Conservation (phyloP, 2,797 vertebrate genomes). For the Sylvia borin region DNA sequence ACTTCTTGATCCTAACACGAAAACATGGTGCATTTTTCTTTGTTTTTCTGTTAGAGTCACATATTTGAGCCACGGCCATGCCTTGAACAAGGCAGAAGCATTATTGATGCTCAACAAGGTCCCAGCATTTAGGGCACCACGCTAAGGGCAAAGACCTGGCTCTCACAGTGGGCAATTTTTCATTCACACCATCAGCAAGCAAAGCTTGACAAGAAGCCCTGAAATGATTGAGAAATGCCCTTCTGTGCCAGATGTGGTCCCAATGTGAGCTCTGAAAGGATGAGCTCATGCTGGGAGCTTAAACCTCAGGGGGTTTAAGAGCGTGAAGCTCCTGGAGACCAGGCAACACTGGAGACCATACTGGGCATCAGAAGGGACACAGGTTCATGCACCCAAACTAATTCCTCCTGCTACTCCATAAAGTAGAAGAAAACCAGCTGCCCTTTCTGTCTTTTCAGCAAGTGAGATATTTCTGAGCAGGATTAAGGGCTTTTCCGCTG, state of each 20-base stretch:
- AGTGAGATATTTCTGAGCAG: background rate
- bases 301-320: background rate
- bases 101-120: background rate
- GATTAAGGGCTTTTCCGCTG: background rate
- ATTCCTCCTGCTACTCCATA: background rate
- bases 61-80: background rate
- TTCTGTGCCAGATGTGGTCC: background rate
- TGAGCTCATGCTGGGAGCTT: background rate
- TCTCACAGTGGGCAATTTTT: background rate
- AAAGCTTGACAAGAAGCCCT: background rate
- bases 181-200: fast-evolving
- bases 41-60: background rate
- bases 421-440: background rate
- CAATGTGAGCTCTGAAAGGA: background rate
- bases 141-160: background rate
- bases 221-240: background rate
- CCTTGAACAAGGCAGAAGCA: background rate
- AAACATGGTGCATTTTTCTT: background rate
- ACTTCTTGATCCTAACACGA: background rate
- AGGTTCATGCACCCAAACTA: background rate
- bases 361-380: background rate
- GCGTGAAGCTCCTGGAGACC: background rate
- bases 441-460: background rate
- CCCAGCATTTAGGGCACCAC: background rate
- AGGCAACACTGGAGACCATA: fast-evolving